A percentile compares a stretch with the other conserved stretches of the same genome.
These are phyloP conservation scores for Chesias legatella DNA, from an alignment of 2,888 invertebrate species.

Conservation along the genomic window DNA sequence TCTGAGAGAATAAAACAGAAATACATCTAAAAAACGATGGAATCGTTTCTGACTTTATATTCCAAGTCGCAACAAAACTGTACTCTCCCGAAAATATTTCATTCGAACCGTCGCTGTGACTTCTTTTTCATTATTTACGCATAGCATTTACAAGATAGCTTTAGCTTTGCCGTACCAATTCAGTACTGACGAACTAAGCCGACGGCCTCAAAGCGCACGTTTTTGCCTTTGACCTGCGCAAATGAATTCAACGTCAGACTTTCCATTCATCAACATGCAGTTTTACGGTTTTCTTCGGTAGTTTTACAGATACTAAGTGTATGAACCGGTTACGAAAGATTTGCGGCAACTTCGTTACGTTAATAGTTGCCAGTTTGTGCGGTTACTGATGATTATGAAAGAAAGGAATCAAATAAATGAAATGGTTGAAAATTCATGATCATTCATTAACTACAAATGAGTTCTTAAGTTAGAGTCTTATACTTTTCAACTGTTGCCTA, in stretches of 20 bases:
- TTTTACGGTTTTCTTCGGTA: slow-evolving; percentile 9
- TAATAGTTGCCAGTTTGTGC: no score
- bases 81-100: no score
- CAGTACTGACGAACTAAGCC: slow-evolving; percentile 21
- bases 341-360: no score
- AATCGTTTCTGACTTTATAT: no score
- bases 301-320: slow-evolving; percentile 2
- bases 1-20: slow-evolving; percentile 2
- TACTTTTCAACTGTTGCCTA: no score
- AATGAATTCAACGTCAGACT: slow-evolving; percentile 39
- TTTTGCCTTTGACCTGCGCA: slow-evolving; percentile 38
- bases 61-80: no score
- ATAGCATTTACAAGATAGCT: slow-evolving; percentile 17
- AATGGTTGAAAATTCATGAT: no score
- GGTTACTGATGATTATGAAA: no score
- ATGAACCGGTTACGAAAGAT: not conserved
- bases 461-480: no score
- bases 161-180: slow-evolving; percentile 16
- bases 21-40: no score
- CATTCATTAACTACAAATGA: no score
- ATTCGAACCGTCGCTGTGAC: not conserved
- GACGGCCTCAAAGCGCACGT: slow-evolving; percentile 30
- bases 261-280: slow-evolving; percentile 27
- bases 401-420: no score
- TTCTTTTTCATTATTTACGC: slow-evolving; percentile 9